phyloP scores from a whole-genome alignment of 1,140 invertebrate species.

The Aphis craccivora region DNA sequence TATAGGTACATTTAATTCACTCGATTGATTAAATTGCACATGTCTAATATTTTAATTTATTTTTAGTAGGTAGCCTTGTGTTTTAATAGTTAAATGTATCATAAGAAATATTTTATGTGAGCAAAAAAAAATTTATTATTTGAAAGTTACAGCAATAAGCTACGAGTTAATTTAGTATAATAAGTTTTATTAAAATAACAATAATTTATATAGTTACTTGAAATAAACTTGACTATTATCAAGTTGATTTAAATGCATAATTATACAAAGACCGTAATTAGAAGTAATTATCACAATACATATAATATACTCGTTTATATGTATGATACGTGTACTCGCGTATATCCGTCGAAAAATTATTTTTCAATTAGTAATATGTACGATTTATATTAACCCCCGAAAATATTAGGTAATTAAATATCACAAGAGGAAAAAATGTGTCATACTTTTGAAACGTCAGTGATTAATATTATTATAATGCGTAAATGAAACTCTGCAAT shows the following conservation, averaged over 20 bases:
- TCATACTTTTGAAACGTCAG: background rate
- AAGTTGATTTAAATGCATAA: background rate
- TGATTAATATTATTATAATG: background rate
- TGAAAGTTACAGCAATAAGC: no score
- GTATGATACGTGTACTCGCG: no score
- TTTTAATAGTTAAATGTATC: background rate
- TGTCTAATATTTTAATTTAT: background rate
- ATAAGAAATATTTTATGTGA: background rate
- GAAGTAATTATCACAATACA: background rate
- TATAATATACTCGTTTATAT: no score
- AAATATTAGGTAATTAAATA: conserved; percentile 2
- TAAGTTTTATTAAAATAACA: background rate
- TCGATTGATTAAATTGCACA: background rate
- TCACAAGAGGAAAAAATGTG: background rate
- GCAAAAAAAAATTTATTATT: background rate
- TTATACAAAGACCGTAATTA: background rate
- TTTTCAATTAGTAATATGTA: background rate
- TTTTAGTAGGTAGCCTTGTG: background rate
- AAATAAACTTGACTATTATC: background rate
- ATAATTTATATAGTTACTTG: background rate
- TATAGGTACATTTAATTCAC: background rate
- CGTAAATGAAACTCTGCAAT: background rate
- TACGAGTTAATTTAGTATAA: no score
- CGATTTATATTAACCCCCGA: background rate
- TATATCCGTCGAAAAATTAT: background rate